Evolutionary conservation across 2,888 invertebrate genomes (phyloP).

Genomic region (Drosophila lacicola): DNA sequence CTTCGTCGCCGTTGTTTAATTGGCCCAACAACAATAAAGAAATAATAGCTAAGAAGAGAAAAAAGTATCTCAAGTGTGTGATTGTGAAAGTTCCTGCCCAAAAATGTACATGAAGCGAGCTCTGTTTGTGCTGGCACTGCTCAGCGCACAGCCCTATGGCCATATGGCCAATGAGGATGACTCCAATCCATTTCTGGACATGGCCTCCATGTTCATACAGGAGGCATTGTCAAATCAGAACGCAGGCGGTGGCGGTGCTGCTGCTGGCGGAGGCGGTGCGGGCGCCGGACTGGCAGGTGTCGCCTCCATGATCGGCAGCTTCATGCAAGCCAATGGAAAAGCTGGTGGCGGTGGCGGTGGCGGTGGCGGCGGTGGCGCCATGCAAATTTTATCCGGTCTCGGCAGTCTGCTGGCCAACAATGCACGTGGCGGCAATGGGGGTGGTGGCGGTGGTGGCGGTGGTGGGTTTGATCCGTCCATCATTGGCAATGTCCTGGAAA

Average conservation of each 20-base stretch:
- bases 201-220: slow-evolving; percentile 89
- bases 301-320: slow-evolving; percentile 88
- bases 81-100: slow-evolving; percentile 82
- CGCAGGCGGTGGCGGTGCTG: slow-evolving; percentile 85
- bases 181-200: slow-evolving; percentile 88
- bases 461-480: slow-evolving; percentile 87
- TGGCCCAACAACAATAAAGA: slow-evolving; percentile 54
- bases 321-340: slow-evolving; percentile 88
- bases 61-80: slow-evolving; percentile 73
- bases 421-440: slow-evolving; percentile 81
- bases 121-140: slow-evolving; percentile 74
- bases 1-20: slow-evolving; percentile 66
- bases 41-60: slow-evolving; percentile 35
- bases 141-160: slow-evolving; percentile 79
- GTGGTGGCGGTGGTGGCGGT: slow-evolving; percentile 86
- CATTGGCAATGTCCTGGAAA: slow-evolving; percentile 87
- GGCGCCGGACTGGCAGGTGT: slow-evolving; percentile 86
- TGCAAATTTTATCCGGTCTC: slow-evolving; percentile 84
- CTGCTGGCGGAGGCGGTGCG: slow-evolving; percentile 82
- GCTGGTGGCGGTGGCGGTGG: slow-evolving; percentile 68
- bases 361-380: slow-evolving; percentile 79
- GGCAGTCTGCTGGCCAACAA: slow-evolving; percentile 82
- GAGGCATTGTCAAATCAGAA: slow-evolving; percentile 86
- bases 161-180: slow-evolving; percentile 85
- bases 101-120: slow-evolving; percentile 78